These are phyloP conservation scores for Genyomyrus donnyi DNA, from an alignment of 2,113 vertebrate species.

Conservation along the genomic window DNA sequence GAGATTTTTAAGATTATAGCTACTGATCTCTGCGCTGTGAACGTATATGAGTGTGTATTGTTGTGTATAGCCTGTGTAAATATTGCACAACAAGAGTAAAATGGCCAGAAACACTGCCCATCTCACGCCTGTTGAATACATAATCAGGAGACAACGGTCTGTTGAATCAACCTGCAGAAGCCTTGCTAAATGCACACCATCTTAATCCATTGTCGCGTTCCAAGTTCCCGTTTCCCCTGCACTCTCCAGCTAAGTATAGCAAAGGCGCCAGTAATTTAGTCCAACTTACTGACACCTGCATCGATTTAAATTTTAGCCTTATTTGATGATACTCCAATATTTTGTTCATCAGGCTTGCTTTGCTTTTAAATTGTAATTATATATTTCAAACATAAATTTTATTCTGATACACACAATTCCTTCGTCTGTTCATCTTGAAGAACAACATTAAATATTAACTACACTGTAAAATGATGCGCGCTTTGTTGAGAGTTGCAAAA, in stretches of 20 bases:
- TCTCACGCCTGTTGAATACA: not conserved
- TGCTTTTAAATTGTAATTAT: not conserved
- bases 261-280: not conserved
- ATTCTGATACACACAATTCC: not conserved
- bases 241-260: not conserved
- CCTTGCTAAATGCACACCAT: not conserved
- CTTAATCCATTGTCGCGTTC: not conserved
- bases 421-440: not conserved
- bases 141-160: not conserved
- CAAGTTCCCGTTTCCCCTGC: not conserved
- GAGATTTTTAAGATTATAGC: not conserved
- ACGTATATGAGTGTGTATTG: not conserved
- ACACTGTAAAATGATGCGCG: not conserved
- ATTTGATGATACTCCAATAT: not conserved
- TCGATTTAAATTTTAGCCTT: not conserved
- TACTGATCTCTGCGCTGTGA: not conserved
- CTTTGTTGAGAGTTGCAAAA: not conserved
- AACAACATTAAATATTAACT: not conserved
- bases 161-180: not conserved
- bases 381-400: not conserved
- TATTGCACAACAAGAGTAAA: not conserved
- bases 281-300: not conserved
- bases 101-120: conserved; percentile 1
- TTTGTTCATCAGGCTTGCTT: not conserved
- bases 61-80: not conserved